Base-by-base conservation (phyloP, 64 coral and sea anemone species). In the Actinia tenebrosa region DNA sequence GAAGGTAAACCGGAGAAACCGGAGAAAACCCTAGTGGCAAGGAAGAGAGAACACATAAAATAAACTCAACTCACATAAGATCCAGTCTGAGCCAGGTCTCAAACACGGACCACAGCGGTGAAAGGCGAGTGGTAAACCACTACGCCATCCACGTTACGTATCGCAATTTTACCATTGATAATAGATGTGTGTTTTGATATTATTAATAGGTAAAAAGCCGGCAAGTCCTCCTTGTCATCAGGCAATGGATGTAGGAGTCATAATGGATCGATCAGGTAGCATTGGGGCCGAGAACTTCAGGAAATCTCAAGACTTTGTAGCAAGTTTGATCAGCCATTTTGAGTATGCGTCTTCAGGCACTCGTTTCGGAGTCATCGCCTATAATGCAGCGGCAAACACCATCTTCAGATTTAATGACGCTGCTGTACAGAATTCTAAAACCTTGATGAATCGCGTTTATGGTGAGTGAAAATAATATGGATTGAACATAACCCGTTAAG, bases 191-290 rank as follows among this genome's bases (percentile, higher is more conserved):
- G 13, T 58, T 58, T 58, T 58, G 5, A 7, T 16, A 10, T 58
- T 58, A 14, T 58, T 13, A 13, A 5, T 50, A 81, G 79, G 79
- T 22, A 16, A 81, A 16, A 50, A 81, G 16, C 79, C 79, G 6
- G 79, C 79, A 14, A 81, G 7, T 23, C 79, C 79, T 9, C 45
- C 79, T 22, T 81, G 79, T 20, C 79, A 89, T 43, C 44, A 54
- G 16, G 44, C 79, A 1, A 64, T 91, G 84, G 90, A 91, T 44
- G 59, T 91, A 45, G 90, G 77, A 59, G 53, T 91, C 11, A 87
- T 91, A 14, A 87, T 91, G 84, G 90, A 91, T 59, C 84, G 90
- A 18, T 91, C 90, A 53, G 90, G 90, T 17, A 87, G 84, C 11
- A 71, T 91, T 17, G 84, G 90, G 7, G 2, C 11, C 17, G 16